Conservation (phyloP, 2,113 vertebrate genomes). For the Mirza zaza region DNA sequence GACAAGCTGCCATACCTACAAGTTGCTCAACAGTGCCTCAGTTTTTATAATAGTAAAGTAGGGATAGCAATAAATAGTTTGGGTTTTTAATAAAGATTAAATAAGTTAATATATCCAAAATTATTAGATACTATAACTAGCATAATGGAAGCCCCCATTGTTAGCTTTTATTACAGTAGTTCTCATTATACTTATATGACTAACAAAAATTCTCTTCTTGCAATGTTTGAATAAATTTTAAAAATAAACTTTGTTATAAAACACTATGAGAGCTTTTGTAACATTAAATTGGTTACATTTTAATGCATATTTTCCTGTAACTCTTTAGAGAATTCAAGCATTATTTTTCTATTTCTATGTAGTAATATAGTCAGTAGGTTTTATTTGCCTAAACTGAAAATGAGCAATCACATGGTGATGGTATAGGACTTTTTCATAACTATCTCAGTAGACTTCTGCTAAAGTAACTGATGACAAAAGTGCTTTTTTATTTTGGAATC, state of each 20-base stretch:
- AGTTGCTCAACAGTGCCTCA: neutral
- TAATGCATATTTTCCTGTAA: neutral
- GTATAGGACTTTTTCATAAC: neutral
- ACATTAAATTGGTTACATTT: neutral
- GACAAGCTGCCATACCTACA: neutral
- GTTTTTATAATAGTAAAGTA: neutral
- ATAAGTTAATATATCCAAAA: neutral
- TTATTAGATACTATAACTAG: neutral
- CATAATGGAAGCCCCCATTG: neutral
- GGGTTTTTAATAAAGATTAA: neutral
- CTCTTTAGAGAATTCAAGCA: neutral
- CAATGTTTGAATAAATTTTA: neutral
- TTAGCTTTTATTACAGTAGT: neutral
- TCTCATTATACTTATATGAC: neutral
- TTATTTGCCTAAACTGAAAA: neutral
- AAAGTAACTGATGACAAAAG: neutral
- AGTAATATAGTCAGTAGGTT: neutral
- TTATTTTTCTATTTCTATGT: neutral
- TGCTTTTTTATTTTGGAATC: neutral
- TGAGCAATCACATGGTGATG: neutral
- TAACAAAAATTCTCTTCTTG: neutral
- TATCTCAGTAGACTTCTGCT: neutral
- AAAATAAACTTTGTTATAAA: neutral
- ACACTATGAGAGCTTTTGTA: neutral
- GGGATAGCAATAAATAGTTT: neutral